These are phyloP conservation scores for Adelosebastes latens DNA, from an alignment of 2,797 vertebrate genomes.

Conservation along the genomic window DNA sequence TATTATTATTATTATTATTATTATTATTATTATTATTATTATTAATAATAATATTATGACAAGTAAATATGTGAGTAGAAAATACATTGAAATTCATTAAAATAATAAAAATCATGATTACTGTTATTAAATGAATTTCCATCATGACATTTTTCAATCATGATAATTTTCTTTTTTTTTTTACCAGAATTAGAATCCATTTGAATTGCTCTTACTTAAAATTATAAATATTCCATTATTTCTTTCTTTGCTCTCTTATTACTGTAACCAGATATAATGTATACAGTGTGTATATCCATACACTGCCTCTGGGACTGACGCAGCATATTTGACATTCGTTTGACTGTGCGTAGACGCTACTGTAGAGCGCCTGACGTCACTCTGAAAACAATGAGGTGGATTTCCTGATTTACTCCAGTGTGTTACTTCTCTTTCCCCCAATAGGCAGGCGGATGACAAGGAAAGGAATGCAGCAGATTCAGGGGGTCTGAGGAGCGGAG, in stretches of 20 bases:
- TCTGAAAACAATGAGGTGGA: slow-evolving; percentile 56
- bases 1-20: too few relatives aligned
- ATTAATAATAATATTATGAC: too few relatives aligned
- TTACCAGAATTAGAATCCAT: background rate
- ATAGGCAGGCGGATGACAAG: slow-evolving; percentile 34
- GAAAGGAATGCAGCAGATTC: slow-evolving; percentile 61
- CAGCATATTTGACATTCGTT: slow-evolving; percentile 16
- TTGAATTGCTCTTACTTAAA: background rate
- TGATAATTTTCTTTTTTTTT: background rate
- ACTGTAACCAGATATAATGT: background rate
- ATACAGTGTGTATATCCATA: background rate
- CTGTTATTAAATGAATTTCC: background rate
- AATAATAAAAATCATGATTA: too few relatives aligned
- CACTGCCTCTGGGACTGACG: background rate
- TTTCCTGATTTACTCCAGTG: slow-evolving; percentile 61
- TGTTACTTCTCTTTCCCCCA: slow-evolving; percentile 3
- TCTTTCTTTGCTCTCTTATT: background rate
- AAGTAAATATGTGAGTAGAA: too few relatives aligned
- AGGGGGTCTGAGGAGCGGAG: slow-evolving; percentile 23
- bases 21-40: too few relatives aligned
- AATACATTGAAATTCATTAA: too few relatives aligned
- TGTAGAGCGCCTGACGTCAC: slow-evolving; percentile 57
- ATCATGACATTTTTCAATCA: background rate
- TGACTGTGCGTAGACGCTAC: slow-evolving; percentile 27
- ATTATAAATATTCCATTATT: background rate